Evolutionary conservation across 2,113 vertebrate species (phyloP).

Genomic region (Microtus oregoni): DNA sequence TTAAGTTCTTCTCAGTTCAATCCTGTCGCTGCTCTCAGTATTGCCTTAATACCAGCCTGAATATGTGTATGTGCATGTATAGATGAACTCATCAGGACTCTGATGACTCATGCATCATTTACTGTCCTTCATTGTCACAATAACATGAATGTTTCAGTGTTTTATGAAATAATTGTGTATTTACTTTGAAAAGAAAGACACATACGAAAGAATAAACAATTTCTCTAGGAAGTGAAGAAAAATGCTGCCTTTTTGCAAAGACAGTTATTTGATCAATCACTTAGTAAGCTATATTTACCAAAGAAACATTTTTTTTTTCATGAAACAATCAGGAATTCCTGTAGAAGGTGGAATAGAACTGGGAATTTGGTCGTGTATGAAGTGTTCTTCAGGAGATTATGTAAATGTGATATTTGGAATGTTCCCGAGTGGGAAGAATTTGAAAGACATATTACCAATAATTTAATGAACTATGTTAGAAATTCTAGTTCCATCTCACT

Average conservation of each 20-base stretch:
- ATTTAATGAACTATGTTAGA: not conserved
- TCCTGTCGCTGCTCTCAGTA: not conserved
- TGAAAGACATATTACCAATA: not conserved
- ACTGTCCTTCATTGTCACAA: not conserved
- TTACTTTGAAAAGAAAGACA: constrained; percentile 48
- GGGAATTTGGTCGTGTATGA: not conserved
- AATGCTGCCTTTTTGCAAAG: constrained; percentile 46
- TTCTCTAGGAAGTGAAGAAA: constrained; percentile 66
- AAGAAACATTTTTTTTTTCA: not conserved
- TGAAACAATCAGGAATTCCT: no score
- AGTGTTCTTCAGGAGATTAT: not conserved
- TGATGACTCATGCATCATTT: not conserved
- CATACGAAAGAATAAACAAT: constrained; percentile 74
- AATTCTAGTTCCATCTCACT: not conserved
- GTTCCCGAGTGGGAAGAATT: not conserved
- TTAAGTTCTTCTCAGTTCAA: not conserved
- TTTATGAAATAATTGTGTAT: constrained; percentile 73
- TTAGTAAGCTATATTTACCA: not conserved
- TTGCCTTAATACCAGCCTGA: not conserved
- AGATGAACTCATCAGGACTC: not conserved
- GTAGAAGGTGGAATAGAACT: no score
- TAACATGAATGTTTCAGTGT: constrained; percentile 66
- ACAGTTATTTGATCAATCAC: not conserved
- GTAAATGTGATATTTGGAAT: not conserved
- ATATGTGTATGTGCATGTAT: not conserved